Conservation (phyloP, 2,113 vertebrate species). For the Myotis davidii region DNA sequence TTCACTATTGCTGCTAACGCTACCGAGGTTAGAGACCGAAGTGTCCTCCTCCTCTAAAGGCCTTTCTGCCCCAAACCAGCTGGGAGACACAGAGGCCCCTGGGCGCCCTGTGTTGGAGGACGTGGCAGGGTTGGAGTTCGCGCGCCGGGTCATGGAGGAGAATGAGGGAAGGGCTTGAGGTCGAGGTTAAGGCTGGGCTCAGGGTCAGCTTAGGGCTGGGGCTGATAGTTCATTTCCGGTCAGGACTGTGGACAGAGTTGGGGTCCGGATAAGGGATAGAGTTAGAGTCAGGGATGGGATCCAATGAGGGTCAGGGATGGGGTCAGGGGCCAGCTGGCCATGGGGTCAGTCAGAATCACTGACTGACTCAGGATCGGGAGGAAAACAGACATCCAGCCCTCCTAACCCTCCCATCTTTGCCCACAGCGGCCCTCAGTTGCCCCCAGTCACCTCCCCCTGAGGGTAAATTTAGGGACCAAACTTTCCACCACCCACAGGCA, state of each 20-base stretch:
- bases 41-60: neutral
- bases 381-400: neutral
- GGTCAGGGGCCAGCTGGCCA: neutral
- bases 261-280: neutral
- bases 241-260: neutral
- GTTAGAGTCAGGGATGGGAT: neutral
- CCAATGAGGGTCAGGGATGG: neutral
- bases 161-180: neutral
- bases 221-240: neutral
- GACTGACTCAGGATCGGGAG: neutral
- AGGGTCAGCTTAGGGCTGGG: neutral
- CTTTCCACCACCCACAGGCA: constrained; percentile 75
- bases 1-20: neutral
- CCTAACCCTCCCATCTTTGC: neutral
- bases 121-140: neutral
- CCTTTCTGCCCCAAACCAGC: neutral
- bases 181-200: neutral
- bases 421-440: neutral
- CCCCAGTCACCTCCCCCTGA: constrained; percentile 1
- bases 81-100: neutral
- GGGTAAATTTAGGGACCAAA: constrained; percentile 65
- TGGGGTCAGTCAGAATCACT: neutral
- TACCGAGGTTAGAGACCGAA: neutral
- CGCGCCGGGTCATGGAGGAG: neutral
- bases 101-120: neutral